A percentile compares a stretch with the other conserved stretches of the same genome.
These are phyloP conservation scores for Uloborus plumipes DNA, from an alignment of 2,888 invertebrate species.

Conservation along the genomic window DNA sequence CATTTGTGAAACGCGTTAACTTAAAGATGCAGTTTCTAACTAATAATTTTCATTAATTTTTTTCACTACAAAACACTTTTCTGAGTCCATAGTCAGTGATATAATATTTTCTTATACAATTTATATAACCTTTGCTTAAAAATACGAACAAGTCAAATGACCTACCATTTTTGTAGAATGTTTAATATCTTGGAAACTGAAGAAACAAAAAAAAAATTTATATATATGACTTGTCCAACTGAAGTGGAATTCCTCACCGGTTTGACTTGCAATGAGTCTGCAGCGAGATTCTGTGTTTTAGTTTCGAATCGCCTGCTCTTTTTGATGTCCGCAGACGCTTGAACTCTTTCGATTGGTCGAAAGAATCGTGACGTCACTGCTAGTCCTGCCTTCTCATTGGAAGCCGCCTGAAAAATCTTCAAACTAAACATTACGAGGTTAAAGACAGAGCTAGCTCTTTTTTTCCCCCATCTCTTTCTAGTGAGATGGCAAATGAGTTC, in stretches of 20 bases:
- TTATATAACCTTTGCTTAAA: too few relatives aligned
- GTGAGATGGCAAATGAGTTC: too few relatives aligned
- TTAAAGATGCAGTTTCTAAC: too few relatives aligned
- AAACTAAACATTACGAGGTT: conserved; percentile 27
- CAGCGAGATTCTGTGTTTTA: conserved; percentile 49
- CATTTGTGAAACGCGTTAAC: too few relatives aligned
- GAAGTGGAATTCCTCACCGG: conserved; percentile 24
- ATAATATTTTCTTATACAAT: too few relatives aligned
- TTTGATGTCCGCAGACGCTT: conserved; percentile 7
- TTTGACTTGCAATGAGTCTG: conserved; percentile 47
- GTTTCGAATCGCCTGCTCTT: background rate
- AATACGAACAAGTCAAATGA: too few relatives aligned
- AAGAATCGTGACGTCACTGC: conserved; percentile 23
- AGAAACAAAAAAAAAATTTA: background rate
- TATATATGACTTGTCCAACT: background rate
- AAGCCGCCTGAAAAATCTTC: background rate
- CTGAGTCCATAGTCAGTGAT: too few relatives aligned
- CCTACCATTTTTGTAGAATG: conserved; percentile 29
- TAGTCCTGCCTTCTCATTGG: conserved; percentile 10
- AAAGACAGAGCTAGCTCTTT: conserved; percentile 14
- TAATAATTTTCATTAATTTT: too few relatives aligned
- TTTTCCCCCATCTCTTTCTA: background rate
- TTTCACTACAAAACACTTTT: too few relatives aligned
- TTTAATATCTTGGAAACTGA: too few relatives aligned
- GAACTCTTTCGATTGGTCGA: conserved; percentile 24